Conservation (phyloP, 2,797 vertebrate species). For the Potorous gilbertii region DNA sequence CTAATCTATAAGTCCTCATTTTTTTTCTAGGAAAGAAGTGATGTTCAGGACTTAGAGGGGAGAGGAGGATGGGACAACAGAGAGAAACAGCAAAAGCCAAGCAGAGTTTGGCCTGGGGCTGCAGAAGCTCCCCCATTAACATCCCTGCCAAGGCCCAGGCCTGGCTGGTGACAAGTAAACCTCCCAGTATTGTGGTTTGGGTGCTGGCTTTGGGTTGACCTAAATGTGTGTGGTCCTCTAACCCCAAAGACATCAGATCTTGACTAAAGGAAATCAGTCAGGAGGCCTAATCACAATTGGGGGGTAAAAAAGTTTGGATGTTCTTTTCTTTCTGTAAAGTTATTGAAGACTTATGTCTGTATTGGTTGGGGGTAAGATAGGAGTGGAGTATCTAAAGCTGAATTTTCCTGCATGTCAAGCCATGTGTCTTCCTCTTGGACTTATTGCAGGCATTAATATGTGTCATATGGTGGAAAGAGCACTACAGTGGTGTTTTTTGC, state of each 20-base stretch:
- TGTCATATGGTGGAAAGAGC: not conserved
- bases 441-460: not conserved
- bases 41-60: conserved; percentile 34
- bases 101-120: conserved; percentile 26
- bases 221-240: conserved; percentile 63
- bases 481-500: not conserved
- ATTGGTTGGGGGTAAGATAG: not conserved
- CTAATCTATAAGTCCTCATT: conserved; percentile 72
- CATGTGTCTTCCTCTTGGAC: not conserved
- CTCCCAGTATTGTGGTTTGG: conserved; percentile 56
- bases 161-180: conserved; percentile 62
- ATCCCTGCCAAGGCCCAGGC: conserved; percentile 30
- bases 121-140: not conserved
- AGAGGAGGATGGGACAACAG: not conserved
- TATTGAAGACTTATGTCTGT: not conserved
- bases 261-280: conserved; percentile 61
- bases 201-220: conserved; percentile 55
- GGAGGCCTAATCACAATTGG: conserved; percentile 46
- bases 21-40: conserved; percentile 54
- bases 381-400: not conserved
- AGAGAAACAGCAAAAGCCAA: not conserved
- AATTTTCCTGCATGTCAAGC: not conserved
- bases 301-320: not conserved
- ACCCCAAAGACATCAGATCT: conserved; percentile 56
- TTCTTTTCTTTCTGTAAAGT: not conserved